Evolutionary conservation across 92 coral and sea anemone species (phyloP).

Genomic region (Porites cylindrica): DNA sequence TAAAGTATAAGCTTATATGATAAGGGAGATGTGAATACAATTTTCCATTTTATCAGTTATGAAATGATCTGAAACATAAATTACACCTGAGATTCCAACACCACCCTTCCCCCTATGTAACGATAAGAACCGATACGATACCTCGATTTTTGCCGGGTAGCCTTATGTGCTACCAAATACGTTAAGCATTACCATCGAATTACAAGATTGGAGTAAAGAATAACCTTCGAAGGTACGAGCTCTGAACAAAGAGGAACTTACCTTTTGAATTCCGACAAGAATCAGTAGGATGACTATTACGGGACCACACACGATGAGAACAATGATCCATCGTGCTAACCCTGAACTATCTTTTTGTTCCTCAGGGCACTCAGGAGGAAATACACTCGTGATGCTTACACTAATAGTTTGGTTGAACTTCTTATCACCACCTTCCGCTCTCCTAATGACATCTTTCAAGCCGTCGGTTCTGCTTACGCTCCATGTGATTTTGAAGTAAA

Average conservation of each 20-base stretch:
- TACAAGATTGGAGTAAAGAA: no score
- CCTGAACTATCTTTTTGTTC: not conserved
- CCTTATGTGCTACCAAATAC: no score
- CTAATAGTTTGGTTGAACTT: not conserved
- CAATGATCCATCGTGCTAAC: constrained; percentile 19
- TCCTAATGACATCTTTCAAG: constrained; percentile 1
- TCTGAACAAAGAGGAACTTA: not conserved
- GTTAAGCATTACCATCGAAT: no score
- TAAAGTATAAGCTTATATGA: no score
- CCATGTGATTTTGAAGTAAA: constrained; percentile 6
- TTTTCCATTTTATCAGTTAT: no score
- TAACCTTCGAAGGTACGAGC: not conserved
- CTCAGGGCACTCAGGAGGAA: not conserved
- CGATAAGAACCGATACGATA: no score
- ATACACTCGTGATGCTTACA: not conserved
- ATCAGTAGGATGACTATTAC: constrained; percentile 24
- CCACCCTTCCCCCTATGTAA: no score
- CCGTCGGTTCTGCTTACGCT: not conserved
- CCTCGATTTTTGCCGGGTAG: no score
- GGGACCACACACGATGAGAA: constrained; percentile 7
- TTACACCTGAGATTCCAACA: no score
- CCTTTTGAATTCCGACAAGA: not conserved
- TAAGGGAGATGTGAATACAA: no score
- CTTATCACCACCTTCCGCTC: not conserved
- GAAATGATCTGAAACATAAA: no score